Evolutionary conservation across 2,113 vertebrate species (phyloP).

Genomic region (Mus spicilegus): DNA sequence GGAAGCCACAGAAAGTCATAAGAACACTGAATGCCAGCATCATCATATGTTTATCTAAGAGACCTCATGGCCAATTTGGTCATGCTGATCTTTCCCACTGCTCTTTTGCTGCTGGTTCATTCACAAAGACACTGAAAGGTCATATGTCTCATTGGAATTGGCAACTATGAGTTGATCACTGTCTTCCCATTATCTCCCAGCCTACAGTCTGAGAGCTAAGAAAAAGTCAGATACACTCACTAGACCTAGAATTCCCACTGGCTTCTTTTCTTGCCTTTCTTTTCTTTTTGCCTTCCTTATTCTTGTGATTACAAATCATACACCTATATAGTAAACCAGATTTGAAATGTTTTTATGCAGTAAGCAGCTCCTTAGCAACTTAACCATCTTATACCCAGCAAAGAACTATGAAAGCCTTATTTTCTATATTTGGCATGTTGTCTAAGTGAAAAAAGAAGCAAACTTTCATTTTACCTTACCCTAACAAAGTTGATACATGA

Average conservation of each 20-base stretch:
- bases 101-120: constrained; percentile 80
- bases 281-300: not conserved
- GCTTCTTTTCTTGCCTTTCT: not conserved
- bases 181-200: constrained; percentile 57
- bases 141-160: constrained; percentile 81
- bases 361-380: not conserved
- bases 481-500: not conserved
- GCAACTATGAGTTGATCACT: constrained; percentile 83
- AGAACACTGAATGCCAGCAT: not conserved
- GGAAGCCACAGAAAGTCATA: constrained; percentile 46
- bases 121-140: constrained; percentile 82
- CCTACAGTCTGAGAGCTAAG: constrained; percentile 67
- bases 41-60: constrained; percentile 65
- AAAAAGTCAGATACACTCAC: constrained; percentile 67
- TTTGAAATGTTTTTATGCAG: not conserved
- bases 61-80: not conserved
- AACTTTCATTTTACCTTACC: not conserved
- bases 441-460: not conserved
- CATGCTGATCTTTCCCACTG: constrained; percentile 63
- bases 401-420: not conserved
- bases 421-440: constrained; percentile 4
- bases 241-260: constrained; percentile 36
- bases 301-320: not conserved
- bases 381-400: not conserved
- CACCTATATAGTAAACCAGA: not conserved